Percentiles rank a stretch among this genome's conserved stretches.
Evolutionary conservation across 1,140 invertebrate species (phyloP).

Genomic region (Ruditapes philippinarum): DNA sequence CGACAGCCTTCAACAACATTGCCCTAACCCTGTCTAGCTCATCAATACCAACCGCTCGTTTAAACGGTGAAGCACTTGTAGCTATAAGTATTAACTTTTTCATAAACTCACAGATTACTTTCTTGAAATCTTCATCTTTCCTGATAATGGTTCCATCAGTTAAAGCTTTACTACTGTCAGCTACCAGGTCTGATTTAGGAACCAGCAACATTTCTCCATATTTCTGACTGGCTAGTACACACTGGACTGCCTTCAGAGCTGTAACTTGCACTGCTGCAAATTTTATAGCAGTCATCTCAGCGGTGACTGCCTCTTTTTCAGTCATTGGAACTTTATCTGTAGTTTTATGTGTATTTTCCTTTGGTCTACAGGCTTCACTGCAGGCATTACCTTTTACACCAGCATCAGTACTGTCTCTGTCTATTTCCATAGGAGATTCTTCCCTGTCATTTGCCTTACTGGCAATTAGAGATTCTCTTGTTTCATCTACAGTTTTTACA

Average conservation of each 20-base stretch:
- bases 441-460: not conserved
- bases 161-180: slow-evolving; percentile 79
- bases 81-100: slow-evolving; percentile 84
- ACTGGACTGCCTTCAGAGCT: slow-evolving; percentile 88
- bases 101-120: slow-evolving; percentile 83
- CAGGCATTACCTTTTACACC: not conserved
- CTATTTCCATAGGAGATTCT: slow-evolving; percentile 14
- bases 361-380: slow-evolving; percentile 15
- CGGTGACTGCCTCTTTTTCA: slow-evolving; percentile 2
- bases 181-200: slow-evolving; percentile 83
- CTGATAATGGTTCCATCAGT: slow-evolving; percentile 86
- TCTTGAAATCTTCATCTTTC: slow-evolving; percentile 84
- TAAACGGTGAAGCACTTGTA: slow-evolving; percentile 86
- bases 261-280: slow-evolving; percentile 88
- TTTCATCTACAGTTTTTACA: not conserved
- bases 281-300: slow-evolving; percentile 76
- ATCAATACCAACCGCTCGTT: slow-evolving; percentile 83
- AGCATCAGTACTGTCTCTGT: not conserved
- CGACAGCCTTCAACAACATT: slow-evolving; percentile 88
- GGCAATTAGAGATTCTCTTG: not conserved
- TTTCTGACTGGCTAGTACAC: slow-evolving; percentile 87
- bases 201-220: slow-evolving; percentile 89
- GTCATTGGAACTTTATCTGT: not conserved
- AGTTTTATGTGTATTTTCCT: not conserved
- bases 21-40: slow-evolving; percentile 88